These are phyloP conservation scores for Turritopsis rubra DNA, from an alignment of 30 jellyfish, hydroid and myxozoan genomes.

Conservation along the genomic window DNA sequence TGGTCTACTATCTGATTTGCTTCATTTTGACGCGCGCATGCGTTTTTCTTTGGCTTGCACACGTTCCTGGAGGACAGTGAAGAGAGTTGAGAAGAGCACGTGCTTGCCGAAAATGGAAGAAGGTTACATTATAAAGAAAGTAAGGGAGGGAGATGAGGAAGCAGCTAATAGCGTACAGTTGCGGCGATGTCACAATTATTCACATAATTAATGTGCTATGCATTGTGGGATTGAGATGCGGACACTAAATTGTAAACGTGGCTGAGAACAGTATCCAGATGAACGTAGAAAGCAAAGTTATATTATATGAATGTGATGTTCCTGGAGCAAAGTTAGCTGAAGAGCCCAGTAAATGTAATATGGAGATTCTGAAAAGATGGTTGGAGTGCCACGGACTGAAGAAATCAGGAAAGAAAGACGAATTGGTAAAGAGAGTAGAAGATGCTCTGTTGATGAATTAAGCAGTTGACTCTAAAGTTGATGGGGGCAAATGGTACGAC, in stretches of 20 bases:
- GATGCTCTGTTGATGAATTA: conserved; percentile 2
- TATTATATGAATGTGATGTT: conserved; percentile 30
- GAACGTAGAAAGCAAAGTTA: background rate
- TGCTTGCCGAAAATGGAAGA: background rate
- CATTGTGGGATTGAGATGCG: background rate
- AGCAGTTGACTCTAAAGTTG: conserved; percentile 15
- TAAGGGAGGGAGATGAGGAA: background rate
- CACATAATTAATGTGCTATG: too few relatives aligned
- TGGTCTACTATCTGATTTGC: background rate
- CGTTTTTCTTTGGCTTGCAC: background rate
- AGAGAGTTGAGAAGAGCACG: too few relatives aligned
- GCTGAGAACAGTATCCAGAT: background rate
- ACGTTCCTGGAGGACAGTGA: background rate
- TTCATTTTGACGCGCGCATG: background rate
- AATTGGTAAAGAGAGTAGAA: conserved; percentile 5
- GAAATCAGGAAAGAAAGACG: conserved; percentile 11
- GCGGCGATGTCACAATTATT: too few relatives aligned
- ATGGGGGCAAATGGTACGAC: conserved; percentile 30
- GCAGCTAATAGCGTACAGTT: background rate
- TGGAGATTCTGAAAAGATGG: conserved; percentile 5
- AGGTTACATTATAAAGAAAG: background rate
- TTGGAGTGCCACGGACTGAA: conserved; percentile 26
- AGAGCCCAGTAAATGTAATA: conserved; percentile 17
- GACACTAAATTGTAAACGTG: background rate
- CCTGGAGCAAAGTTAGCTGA: conserved; percentile 34